Conservation (phyloP, 2,888 invertebrate species). For the Cynaeus angustus region DNA sequence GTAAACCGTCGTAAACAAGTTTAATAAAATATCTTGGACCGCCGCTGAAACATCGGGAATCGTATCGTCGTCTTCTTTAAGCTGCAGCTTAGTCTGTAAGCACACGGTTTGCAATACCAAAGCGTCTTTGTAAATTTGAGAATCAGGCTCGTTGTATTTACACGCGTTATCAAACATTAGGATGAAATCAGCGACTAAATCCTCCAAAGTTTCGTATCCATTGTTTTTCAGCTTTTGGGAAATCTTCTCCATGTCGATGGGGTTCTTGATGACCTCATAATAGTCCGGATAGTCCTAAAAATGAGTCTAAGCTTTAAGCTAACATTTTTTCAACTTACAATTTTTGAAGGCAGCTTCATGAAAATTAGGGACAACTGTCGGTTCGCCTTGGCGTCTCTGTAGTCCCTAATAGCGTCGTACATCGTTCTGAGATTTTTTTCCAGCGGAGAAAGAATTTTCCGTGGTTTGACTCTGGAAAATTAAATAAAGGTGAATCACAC, state of each 20-base stretch:
- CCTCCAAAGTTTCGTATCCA: slow-evolving; percentile 87
- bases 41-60: slow-evolving; percentile 93
- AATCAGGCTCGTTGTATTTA: slow-evolving; percentile 98
- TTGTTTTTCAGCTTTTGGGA: slow-evolving; percentile 87
- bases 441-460: slow-evolving; percentile 74
- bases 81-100: slow-evolving; percentile 91
- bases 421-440: slow-evolving; percentile 88
- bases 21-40: slow-evolving; percentile 92
- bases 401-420: slow-evolving; percentile 93
- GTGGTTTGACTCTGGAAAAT: slow-evolving; percentile 67
- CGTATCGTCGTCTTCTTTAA: slow-evolving; percentile 87
- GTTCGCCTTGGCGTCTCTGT: slow-evolving; percentile 86
- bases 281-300: slow-evolving; percentile 94
- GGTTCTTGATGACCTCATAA: slow-evolving; percentile 96
- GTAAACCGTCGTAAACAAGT: slow-evolving; percentile 93
- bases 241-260: slow-evolving; percentile 97
- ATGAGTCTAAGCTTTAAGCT: neutral
- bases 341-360: slow-evolving; percentile 94
- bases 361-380: slow-evolving; percentile 96
- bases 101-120: slow-evolving; percentile 93
- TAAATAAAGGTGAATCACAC: neutral
- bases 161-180: slow-evolving; percentile 98
- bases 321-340: slow-evolving; percentile 71
- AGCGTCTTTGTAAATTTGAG: slow-evolving; percentile 97
- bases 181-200: slow-evolving; percentile 90